phyloP scores from a whole-genome alignment of 2,888 invertebrate genomes.

The Drosophila merina region DNA sequence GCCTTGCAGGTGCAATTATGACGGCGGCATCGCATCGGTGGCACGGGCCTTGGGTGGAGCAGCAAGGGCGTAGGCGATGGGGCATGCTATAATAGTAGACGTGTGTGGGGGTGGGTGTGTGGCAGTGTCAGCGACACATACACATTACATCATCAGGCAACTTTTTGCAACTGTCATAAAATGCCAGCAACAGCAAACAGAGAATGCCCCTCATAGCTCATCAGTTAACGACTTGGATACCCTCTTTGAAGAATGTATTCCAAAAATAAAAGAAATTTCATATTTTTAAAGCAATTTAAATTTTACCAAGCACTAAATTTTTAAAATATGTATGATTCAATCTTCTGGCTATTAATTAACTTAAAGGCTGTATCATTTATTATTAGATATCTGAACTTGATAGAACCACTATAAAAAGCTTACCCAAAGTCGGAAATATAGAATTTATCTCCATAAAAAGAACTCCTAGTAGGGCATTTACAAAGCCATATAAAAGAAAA shows the following conservation, averaged over 20 bases:
- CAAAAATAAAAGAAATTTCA: not conserved
- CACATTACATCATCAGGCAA: constrained; percentile 78
- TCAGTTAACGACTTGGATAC: constrained; percentile 9
- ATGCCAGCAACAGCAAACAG: constrained; percentile 49
- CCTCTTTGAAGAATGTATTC: not conserved
- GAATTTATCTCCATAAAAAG: no score
- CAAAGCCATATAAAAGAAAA: constrained; percentile 47
- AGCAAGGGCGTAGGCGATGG: not conserved
- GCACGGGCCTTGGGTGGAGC: constrained; percentile 6
- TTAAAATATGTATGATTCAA: no score
- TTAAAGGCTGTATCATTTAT: no score
- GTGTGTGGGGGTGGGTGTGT: constrained; percentile 9
- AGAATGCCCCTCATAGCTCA: not conserved
- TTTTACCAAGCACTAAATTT: no score
- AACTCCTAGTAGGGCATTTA: constrained; percentile 11
- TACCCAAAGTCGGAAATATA: no score
- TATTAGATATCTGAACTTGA: no score
- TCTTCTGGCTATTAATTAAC: no score
- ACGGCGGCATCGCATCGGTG: constrained; percentile 50
- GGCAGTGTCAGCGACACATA: constrained; percentile 76
- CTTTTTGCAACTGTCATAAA: constrained; percentile 75
- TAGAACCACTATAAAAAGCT: no score
- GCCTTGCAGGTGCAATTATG: constrained; percentile 78
- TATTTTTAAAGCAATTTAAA: no score
- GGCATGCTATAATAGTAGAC: not conserved